Percentiles rank a stretch among this genome's conserved stretches.
Conservation (phyloP, 2,888 invertebrate species). For the Orgyia antiqua region DNA sequence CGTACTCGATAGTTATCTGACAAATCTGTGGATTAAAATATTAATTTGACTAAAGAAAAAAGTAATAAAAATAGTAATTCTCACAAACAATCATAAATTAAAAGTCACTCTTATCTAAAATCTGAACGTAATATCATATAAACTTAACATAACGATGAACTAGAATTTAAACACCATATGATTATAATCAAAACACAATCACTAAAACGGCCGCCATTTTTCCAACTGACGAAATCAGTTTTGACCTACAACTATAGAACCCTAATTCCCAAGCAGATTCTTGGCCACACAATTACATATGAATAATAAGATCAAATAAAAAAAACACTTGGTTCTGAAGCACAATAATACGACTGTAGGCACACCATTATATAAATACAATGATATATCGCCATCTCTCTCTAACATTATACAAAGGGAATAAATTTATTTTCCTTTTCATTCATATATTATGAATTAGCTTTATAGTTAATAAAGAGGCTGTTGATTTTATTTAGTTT, state of each 20-base stretch:
- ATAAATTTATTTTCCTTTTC: conserved; percentile 35
- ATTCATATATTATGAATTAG: conserved; percentile 49
- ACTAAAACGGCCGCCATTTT: not conserved
- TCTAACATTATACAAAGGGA: conserved; percentile 35
- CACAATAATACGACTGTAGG: conserved; percentile 69
- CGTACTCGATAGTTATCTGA: no score
- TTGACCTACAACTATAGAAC: conserved; percentile 17
- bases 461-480: conserved; percentile 42
- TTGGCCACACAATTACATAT: conserved; percentile 60
- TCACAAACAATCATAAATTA: no score
- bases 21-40: no score
- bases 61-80: no score
- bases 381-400: conserved; percentile 47
- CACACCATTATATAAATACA: conserved; percentile 69
- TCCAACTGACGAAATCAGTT: not conserved
- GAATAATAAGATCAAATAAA: conserved; percentile 69
- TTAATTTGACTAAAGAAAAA: no score
- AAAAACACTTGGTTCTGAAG: conserved; percentile 45
- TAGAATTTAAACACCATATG: not conserved
- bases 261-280: conserved; percentile 30
- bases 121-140: not conserved
- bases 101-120: no score
- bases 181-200: not conserved
- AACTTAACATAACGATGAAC: not conserved
- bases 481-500: conserved; percentile 21